Conservation (phyloP, 2,113 vertebrate genomes). For the Kryptolebias marmoratus region DNA sequence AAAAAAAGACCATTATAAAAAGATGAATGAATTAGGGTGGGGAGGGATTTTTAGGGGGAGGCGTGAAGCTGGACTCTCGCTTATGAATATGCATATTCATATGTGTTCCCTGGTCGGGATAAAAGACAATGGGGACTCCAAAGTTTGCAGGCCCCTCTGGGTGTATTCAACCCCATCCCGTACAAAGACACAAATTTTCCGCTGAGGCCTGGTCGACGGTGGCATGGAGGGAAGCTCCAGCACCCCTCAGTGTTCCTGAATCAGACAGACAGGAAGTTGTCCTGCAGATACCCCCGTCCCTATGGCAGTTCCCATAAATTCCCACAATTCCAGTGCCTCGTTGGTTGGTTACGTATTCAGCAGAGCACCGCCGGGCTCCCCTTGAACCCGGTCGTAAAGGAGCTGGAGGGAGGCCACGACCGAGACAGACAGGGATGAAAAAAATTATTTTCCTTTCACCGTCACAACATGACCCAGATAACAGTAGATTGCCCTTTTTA, state of each 20-base stretch:
- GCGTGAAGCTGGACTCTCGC: slow-evolving; percentile 57
- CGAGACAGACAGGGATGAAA: slow-evolving; percentile 40
- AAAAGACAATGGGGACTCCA: slow-evolving; percentile 73
- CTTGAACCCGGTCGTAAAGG: slow-evolving; percentile 61
- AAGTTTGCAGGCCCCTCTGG: slow-evolving; percentile 72
- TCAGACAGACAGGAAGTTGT: slow-evolving; percentile 80
- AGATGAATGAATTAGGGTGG: slow-evolving; percentile 64
- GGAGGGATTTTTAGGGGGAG: slow-evolving; percentile 36
- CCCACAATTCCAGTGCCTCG: slow-evolving; percentile 76
- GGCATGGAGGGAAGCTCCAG: slow-evolving; percentile 61
- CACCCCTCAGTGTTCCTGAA: slow-evolving; percentile 78
- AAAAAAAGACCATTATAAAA: slow-evolving; percentile 70
- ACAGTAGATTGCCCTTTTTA: slow-evolving; percentile 71
- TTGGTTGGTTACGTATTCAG: slow-evolving; percentile 81
- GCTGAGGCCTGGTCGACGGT: slow-evolving; percentile 72
- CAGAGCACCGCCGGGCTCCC: slow-evolving; percentile 61
- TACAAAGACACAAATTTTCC: slow-evolving; percentile 79
- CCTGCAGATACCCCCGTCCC: slow-evolving; percentile 69
- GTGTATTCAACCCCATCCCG: slow-evolving; percentile 65
- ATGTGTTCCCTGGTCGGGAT: slow-evolving; percentile 68
- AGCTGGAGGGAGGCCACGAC: slow-evolving; percentile 39
- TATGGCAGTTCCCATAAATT: slow-evolving; percentile 80
- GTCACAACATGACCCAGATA: slow-evolving; percentile 73
- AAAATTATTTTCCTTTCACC: slow-evolving; percentile 75
- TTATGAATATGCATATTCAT: slow-evolving; percentile 85